Percentiles rank a stretch among this genome's conserved stretches.
phyloP scores from a whole-genome alignment of 2,797 vertebrate species.

The Gobionotothen gibberifrons region DNA sequence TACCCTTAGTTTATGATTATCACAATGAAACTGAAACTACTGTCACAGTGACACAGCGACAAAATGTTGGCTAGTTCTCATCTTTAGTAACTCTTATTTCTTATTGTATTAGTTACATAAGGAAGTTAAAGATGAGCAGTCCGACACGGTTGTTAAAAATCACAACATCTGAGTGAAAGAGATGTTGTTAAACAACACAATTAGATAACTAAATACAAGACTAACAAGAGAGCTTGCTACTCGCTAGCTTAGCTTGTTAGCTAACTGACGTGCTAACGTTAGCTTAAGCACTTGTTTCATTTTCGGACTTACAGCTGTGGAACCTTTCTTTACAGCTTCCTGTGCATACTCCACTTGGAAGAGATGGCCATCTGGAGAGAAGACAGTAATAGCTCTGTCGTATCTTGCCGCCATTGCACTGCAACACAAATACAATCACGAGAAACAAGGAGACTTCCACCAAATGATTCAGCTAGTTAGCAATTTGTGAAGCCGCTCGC shows the following conservation, averaged over 20 bases:
- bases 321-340: slow-evolving; percentile 92
- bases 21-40: slow-evolving; percentile 67
- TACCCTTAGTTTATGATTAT: neutral
- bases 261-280: slow-evolving; percentile 54
- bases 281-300: slow-evolving; percentile 54
- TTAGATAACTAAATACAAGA: neutral
- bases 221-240: slow-evolving; percentile 10
- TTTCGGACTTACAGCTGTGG: slow-evolving; percentile 86
- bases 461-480: slow-evolving; percentile 81
- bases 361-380: slow-evolving; percentile 91
- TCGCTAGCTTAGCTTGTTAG: slow-evolving; percentile 51
- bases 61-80: slow-evolving; percentile 53
- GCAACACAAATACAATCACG: slow-evolving; percentile 37
- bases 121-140: neutral
- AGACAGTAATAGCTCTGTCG: slow-evolving; percentile 91
- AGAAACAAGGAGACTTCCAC: slow-evolving; percentile 24
- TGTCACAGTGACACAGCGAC: slow-evolving; percentile 79
- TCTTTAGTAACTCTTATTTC: neutral
- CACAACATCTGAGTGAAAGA: neutral
- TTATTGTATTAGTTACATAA: no score
- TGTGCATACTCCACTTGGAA: slow-evolving; percentile 94
- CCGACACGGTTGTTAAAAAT: neutral
- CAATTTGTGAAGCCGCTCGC: slow-evolving; percentile 10
- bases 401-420: slow-evolving; percentile 88
- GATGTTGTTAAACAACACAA: neutral